Evolutionary conservation across 2,113 vertebrate species (phyloP).

Genomic region (Gavialis gangeticus): DNA sequence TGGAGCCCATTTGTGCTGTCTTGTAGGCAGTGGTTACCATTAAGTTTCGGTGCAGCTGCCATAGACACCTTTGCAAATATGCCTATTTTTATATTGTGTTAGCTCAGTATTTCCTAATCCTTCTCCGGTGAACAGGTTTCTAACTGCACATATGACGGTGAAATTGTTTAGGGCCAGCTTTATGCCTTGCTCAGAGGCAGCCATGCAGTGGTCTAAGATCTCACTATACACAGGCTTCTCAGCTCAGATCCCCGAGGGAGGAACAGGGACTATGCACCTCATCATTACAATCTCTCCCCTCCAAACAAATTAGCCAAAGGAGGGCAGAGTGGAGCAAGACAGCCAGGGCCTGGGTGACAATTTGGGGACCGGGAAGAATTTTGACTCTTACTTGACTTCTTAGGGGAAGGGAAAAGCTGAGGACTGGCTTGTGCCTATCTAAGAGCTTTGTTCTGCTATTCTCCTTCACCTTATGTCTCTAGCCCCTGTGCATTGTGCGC

Average conservation of each 20-base stretch:
- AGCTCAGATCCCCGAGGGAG: not conserved
- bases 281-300: not conserved
- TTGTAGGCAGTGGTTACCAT: not conserved
- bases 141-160: not conserved
- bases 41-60: not conserved
- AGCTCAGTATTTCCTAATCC: not conserved
- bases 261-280: not conserved
- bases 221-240: not conserved
- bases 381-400: too few relatives aligned
- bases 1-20: not conserved
- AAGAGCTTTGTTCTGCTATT: too few relatives aligned
- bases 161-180: not conserved
- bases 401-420: too few relatives aligned
- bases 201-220: not conserved
- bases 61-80: not conserved
- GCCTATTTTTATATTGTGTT: not conserved
- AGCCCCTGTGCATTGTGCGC: too few relatives aligned
- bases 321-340: too few relatives aligned
- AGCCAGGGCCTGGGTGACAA: too few relatives aligned
- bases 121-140: not conserved
- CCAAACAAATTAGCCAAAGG: not conserved
- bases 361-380: too few relatives aligned
- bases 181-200: not conserved
- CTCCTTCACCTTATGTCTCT: too few relatives aligned
- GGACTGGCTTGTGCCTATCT: too few relatives aligned